Conservation (phyloP, 2,888 invertebrate genomes). For the Bellardia pandia region DNA sequence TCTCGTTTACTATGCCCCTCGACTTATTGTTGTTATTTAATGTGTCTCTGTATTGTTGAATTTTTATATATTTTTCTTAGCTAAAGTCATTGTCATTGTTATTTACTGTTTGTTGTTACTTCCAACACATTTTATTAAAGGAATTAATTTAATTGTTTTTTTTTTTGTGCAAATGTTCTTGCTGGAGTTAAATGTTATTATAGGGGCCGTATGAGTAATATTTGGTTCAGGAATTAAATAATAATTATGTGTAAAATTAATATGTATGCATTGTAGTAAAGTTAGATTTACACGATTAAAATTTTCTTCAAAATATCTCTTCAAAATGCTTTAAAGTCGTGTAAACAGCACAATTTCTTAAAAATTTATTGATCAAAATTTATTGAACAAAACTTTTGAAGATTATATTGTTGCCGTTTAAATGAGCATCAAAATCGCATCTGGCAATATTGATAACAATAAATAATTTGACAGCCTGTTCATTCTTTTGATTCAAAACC, state of each 20-base stretch:
- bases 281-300: too few relatives aligned
- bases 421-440: too few relatives aligned
- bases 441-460: too few relatives aligned
- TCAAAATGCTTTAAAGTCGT: too few relatives aligned
- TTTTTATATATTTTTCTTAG: not conserved
- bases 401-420: too few relatives aligned
- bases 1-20: conserved; percentile 10
- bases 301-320: too few relatives aligned
- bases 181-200: not conserved
- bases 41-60: not conserved
- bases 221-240: not conserved
- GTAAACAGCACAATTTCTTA: too few relatives aligned
- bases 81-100: conserved; percentile 38
- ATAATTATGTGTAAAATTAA: not conserved
- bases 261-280: too few relatives aligned
- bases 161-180: not conserved
- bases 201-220: not conserved
- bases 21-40: conserved; percentile 35
- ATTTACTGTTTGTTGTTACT: conserved; percentile 15
- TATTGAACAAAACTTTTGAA: too few relatives aligned
- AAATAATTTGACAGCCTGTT: too few relatives aligned
- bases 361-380: too few relatives aligned
- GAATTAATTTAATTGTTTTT: not conserved
- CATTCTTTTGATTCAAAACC: too few relatives aligned
- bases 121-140: conserved; percentile 1